Evolutionary conservation across 2,888 invertebrate species (phyloP).

Genomic region (Agonum fuliginosum): DNA sequence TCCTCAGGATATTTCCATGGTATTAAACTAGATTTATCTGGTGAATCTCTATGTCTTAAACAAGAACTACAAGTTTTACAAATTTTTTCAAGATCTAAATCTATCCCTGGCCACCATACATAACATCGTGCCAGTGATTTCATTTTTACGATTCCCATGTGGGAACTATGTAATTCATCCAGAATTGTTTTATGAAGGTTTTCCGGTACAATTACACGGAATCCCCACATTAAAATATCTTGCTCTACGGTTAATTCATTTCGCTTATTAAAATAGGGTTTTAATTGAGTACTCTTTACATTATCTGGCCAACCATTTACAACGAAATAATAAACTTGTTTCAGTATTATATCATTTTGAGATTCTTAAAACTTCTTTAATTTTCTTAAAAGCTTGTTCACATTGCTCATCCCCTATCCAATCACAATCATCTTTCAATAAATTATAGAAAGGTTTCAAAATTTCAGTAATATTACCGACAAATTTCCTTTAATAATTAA

Average conservation of each 20-base stretch:
- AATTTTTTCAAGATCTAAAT: neutral
- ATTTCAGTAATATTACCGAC: slow-evolving; percentile 63
- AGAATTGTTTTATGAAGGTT: neutral
- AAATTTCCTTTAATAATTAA: slow-evolving; percentile 68
- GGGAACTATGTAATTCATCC: neutral
- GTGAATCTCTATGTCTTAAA: neutral
- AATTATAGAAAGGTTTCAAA: slow-evolving; percentile 64
- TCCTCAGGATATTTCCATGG: neutral
- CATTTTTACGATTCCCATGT: slow-evolving; percentile 5
- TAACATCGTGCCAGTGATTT: neutral
- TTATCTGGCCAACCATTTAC: neutral
- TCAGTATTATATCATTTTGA: neutral
- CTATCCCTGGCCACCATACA: neutral
- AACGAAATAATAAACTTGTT: slow-evolving; percentile 1
- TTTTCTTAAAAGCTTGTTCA: slow-evolving; percentile 63
- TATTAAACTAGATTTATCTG: slow-evolving; percentile 9
- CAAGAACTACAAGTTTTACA: neutral
- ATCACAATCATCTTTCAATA: slow-evolving; percentile 63
- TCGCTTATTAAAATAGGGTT: neutral
- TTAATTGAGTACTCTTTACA: neutral
- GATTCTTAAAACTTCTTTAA: slow-evolving; percentile 17
- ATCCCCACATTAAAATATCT: neutral
- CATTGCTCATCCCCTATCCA: slow-evolving; percentile 64
- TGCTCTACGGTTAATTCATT: neutral
- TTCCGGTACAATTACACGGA: neutral